phyloP scores from a whole-genome alignment of 2,797 vertebrate species.

The Eulemur rubriventer region DNA sequence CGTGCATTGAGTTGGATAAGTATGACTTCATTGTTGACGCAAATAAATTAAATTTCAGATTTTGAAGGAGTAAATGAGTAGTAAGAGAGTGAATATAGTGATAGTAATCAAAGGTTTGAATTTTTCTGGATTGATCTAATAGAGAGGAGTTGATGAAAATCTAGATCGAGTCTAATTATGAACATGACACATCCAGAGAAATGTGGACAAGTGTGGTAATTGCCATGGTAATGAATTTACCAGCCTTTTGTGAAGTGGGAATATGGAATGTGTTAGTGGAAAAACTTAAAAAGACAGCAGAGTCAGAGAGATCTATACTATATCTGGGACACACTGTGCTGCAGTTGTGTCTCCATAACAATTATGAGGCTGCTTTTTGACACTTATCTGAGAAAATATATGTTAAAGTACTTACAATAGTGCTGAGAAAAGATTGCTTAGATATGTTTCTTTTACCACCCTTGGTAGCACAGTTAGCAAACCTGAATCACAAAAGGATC shows the following conservation, averaged over 20 bases:
- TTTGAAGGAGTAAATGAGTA: neutral
- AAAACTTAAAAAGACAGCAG: neutral
- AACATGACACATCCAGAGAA: neutral
- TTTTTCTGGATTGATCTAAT: neutral
- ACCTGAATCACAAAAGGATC: neutral
- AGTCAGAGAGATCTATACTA: neutral
- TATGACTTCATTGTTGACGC: neutral
- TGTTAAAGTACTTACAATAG: neutral
- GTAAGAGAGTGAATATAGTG: neutral
- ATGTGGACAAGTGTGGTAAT: neutral
- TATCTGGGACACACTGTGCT: neutral
- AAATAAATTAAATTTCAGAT: neutral
- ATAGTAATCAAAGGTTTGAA: neutral
- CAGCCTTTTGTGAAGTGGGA: neutral
- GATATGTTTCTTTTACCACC: neutral
- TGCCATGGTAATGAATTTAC: neutral
- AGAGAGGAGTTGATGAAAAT: neutral
- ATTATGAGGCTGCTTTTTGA: neutral
- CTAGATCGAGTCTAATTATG: neutral
- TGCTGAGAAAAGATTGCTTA: neutral
- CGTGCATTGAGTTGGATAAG: neutral
- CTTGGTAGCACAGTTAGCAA: neutral
- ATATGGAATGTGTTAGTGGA: neutral
- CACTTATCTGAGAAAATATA: neutral
- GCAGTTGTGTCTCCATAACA: neutral